phyloP scores from a whole-genome alignment of 2,888 invertebrate genomes.

The Eucriotettix oculatus region DNA sequence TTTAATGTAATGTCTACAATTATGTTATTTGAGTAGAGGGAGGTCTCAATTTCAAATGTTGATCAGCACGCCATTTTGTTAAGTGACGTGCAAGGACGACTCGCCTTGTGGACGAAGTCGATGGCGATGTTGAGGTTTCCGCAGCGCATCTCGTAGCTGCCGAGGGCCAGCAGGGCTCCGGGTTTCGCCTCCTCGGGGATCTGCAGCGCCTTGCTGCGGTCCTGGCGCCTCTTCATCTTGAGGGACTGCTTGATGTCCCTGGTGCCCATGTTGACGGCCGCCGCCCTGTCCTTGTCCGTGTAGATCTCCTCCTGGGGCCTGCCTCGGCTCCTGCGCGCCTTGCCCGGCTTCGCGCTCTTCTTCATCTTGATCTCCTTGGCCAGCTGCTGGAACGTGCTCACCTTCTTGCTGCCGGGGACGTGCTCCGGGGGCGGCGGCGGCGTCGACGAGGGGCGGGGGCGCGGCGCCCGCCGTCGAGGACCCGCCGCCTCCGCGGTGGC shows the following conservation, averaged over 20 bases:
- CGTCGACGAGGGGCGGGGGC: not conserved
- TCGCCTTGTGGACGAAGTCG: constrained; percentile 63
- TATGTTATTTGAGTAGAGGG: too few relatives aligned
- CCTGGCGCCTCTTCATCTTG: constrained; percentile 61
- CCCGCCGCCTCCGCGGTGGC: not conserved
- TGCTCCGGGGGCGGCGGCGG: not conserved
- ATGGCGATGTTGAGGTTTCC: constrained; percentile 57
- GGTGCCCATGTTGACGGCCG: constrained; percentile 72
- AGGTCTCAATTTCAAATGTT: too few relatives aligned
- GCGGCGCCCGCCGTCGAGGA: not conserved
- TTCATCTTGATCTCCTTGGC: constrained; percentile 1
- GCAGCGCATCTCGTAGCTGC: constrained; percentile 56
- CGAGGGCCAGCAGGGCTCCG: constrained; percentile 55
- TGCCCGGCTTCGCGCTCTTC: not conserved
- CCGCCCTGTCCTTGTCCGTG: constrained; percentile 81
- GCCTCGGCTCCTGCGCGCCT: not conserved
- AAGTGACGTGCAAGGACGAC: too few relatives aligned
- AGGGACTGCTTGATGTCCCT: constrained; percentile 75
- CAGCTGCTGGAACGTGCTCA: constrained; percentile 1
- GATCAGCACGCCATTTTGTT: too few relatives aligned
- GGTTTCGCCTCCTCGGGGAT: constrained; percentile 67
- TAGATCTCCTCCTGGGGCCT: constrained; percentile 55
- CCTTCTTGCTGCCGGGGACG: not conserved
- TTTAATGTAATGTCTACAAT: too few relatives aligned
- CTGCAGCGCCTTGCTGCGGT: constrained; percentile 48